phyloP scores from a whole-genome alignment of 2,888 invertebrate species.

The Parthenolecanium corni region DNA sequence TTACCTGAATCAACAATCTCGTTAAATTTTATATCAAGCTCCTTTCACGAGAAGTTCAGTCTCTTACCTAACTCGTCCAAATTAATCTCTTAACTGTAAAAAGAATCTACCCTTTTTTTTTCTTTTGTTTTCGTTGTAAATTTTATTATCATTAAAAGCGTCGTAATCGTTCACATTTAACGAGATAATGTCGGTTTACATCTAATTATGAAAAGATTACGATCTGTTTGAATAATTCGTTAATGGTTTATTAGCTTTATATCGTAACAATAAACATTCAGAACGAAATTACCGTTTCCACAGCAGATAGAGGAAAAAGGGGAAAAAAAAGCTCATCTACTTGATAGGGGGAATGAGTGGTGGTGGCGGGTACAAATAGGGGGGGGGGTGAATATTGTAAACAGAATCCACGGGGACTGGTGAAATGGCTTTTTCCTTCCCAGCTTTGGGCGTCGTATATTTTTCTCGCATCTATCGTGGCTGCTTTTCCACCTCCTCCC shows the following conservation, averaged over 20 bases:
- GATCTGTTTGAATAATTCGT: slow-evolving; percentile 4
- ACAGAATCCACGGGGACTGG: slow-evolving; percentile 9
- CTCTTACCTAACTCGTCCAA: too few relatives aligned
- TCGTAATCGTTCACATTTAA: too few relatives aligned
- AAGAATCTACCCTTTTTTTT: too few relatives aligned
- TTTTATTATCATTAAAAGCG: too few relatives aligned
- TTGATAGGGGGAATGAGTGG: too few relatives aligned
- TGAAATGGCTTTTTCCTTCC: slow-evolving; percentile 15
- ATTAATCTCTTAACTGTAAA: too few relatives aligned
- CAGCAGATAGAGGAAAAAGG: background rate
- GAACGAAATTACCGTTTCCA: background rate
- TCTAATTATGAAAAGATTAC: slow-evolving; percentile 3
- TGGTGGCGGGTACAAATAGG: too few relatives aligned
- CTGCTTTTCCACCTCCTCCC: background rate
- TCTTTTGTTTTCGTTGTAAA: too few relatives aligned
- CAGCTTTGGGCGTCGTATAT: slow-evolving; percentile 20
- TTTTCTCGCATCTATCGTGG: slow-evolving; percentile 23
- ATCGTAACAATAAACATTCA: slow-evolving; percentile 12
- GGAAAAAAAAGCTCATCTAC: too few relatives aligned
- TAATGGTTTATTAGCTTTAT: slow-evolving; percentile 12
- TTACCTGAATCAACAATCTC: too few relatives aligned
- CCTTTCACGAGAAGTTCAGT: too few relatives aligned
- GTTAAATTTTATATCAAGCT: too few relatives aligned
- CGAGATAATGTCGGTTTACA: background rate
- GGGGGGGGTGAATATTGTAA: background rate